A percentile compares a stretch with the other conserved stretches of the same genome.
Conservation (phyloP, 2,888 invertebrate species). For the Beris morrisii region DNA sequence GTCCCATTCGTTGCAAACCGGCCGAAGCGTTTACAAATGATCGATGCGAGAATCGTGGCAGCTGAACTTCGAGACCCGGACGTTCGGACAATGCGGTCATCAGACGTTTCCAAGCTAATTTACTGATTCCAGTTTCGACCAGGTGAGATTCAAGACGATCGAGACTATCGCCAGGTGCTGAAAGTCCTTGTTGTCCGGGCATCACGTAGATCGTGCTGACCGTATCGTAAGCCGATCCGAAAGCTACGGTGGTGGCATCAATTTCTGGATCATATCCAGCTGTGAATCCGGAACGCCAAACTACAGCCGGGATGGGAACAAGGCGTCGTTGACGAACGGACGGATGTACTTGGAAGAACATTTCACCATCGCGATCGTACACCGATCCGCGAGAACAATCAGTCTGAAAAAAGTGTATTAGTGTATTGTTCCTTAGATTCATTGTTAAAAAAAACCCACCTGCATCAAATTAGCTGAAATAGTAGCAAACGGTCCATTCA, state of each 20-base stretch:
- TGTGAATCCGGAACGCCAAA: slow-evolving; percentile 73
- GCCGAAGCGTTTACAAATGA: slow-evolving; percentile 80
- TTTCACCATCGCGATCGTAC: slow-evolving; percentile 78
- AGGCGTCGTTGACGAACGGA: slow-evolving; percentile 76
- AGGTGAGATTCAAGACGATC: slow-evolving; percentile 73
- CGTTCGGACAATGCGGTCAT: slow-evolving; percentile 74
- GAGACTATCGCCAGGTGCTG: slow-evolving; percentile 77
- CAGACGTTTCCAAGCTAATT: slow-evolving; percentile 73
- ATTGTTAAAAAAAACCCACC: slow-evolving; percentile 55
- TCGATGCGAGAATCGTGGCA: slow-evolving; percentile 81
- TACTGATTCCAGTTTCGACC: slow-evolving; percentile 66
- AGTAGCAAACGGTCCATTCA: slow-evolving; percentile 77
- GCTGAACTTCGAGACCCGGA: slow-evolving; percentile 76
- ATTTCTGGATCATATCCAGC: slow-evolving; percentile 84
- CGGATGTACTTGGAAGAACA: slow-evolving; percentile 83
- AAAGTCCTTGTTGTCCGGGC: slow-evolving; percentile 82
- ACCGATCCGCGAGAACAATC: slow-evolving; percentile 76
- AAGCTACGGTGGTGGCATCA: slow-evolving; percentile 80
- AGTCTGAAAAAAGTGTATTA: slow-evolving; percentile 62
- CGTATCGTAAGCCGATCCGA: slow-evolving; percentile 70
- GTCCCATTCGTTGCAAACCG: slow-evolving; percentile 77
- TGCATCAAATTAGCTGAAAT: slow-evolving; percentile 81
- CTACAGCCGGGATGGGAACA: slow-evolving; percentile 81
- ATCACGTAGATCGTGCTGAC: slow-evolving; percentile 80
- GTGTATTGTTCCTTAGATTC: slow-evolving; percentile 25